Evolutionary conservation across 2,888 invertebrate species (phyloP), one percentile per base, ranked within the genome.

Genomic region (Hyposoter dolosus): DNA sequence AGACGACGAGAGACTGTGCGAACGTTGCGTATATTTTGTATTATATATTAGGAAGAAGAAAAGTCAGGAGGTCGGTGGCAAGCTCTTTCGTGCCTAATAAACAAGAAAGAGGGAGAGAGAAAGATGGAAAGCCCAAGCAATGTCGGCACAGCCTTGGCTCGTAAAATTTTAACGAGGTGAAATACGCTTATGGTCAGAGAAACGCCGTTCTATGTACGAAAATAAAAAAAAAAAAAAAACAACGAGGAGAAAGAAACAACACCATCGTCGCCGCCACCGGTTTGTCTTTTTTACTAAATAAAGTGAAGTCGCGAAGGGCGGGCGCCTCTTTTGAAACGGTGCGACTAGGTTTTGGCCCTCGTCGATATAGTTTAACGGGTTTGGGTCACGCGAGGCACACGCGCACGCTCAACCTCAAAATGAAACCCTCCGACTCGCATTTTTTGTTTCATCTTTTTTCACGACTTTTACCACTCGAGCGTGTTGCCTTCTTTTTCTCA

Each of bases 131-230:
- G 60, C 60, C 28, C 28, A 43, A 72, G 53, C 66, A 53, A 47
- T 53, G 63, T 82, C 76, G 63, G 68, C 80, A 66, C 76, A 86
- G 82, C 79, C 85, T 72, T 74, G 81, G 79, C 83, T 89, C 89
- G 86, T 89, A 87, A 89, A 89, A 68, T 89, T 89, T 89, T 89
- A 89, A 89, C 88, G 88, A 89, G 87, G 82, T 85, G 74, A 74
- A 87, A 84, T 86, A 82, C 77, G 84, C 87, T 84, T 56, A 75
- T 56, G 81, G 74, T 66, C 74, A 56, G 74, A 74, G 43, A 74
- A 19, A 43, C 80, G 47, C 63, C 71, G 43, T 60, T 28, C 23
- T 69, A 56, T 63, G 74, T 65, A 80, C 72, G 66, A 6, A 40
- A n/a, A n/a, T n/a, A n/a, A n/a, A n/a, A n/a, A n/a, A n/a, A n/a